phyloP scores from a whole-genome alignment of 2,888 invertebrate species.

The Sicus ferrugineus region DNA sequence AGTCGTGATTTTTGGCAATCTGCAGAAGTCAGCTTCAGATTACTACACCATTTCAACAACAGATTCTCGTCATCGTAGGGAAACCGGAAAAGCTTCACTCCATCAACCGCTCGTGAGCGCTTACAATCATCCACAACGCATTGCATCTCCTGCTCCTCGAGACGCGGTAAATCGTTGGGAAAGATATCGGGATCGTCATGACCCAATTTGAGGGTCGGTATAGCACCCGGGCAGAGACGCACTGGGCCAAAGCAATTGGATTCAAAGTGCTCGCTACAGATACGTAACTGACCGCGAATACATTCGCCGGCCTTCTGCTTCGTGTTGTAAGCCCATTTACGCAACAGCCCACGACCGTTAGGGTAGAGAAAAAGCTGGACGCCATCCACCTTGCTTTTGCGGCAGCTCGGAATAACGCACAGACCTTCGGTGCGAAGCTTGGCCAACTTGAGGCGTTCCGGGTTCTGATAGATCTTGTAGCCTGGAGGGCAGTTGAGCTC shows the following conservation, averaged over 20 bases:
- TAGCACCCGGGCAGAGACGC: conserved; percentile 54
- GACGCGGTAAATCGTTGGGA: conserved; percentile 44
- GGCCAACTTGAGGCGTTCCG: conserved; percentile 52
- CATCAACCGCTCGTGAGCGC: conserved; percentile 49
- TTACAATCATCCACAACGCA: conserved; percentile 52
- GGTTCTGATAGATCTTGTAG: conserved; percentile 58
- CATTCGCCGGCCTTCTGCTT: conserved; percentile 49
- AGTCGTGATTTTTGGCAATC: conserved; percentile 57
- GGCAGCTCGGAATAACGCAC: conserved; percentile 54
- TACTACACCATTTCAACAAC: conserved; percentile 58
- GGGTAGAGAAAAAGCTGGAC: conserved; percentile 56
- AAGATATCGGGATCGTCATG: conserved; percentile 51
- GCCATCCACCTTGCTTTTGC: conserved; percentile 52
- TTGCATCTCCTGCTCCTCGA: conserved; percentile 46
- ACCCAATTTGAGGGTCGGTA: conserved; percentile 55
- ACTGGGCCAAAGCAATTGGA: conserved; percentile 57
- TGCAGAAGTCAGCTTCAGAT: conserved; percentile 56
- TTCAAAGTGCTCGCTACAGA: conserved; percentile 57
- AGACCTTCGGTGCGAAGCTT: conserved; percentile 53
- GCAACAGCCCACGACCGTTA: conserved; percentile 50
- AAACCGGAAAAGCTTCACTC: conserved; percentile 53
- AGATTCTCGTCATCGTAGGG: conserved; percentile 57
- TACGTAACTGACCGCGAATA: conserved; percentile 50
- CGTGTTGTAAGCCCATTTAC: conserved; percentile 58
- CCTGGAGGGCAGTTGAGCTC: conserved; percentile 54